Percentiles rank a stretch among this genome's conserved stretches.
phyloP scores from a whole-genome alignment of 2,797 vertebrate genomes.

The Enteromius mattozi region DNA sequence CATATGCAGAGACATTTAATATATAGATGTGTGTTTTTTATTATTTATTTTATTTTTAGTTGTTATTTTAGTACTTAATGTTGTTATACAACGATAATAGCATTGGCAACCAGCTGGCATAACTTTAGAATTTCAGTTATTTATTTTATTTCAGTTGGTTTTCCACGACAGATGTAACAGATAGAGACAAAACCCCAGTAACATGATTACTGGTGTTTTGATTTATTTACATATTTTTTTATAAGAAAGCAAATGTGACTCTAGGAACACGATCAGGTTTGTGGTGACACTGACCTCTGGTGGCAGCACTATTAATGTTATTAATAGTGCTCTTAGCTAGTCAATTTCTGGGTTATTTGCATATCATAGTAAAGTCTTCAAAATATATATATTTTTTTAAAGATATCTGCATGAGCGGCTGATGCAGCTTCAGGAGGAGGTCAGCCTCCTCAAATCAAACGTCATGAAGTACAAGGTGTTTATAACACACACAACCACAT shows the following conservation, averaged over 20 bases:
- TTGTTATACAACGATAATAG: background rate
- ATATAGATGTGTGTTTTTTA: too few species aligned
- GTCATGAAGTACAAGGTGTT: constrained; percentile 95
- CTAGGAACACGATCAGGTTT: background rate
- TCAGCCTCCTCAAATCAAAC: constrained; percentile 90
- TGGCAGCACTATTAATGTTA: too few species aligned
- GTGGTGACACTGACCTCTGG: constrained; percentile 17
- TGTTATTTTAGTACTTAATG: background rate
- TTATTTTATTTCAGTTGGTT: background rate
- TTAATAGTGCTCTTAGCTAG: background rate
- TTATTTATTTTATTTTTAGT: background rate
- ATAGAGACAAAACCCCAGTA: background rate
- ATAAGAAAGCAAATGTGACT: background rate
- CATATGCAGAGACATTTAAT: too few species aligned
- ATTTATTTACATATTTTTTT: background rate
- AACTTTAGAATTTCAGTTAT: background rate
- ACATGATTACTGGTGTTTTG: background rate
- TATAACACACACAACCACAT: background rate
- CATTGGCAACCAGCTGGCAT: background rate
- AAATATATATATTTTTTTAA: constrained; percentile 44
- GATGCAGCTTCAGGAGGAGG: constrained; percentile 92
- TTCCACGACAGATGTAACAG: background rate
- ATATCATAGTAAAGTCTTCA: background rate
- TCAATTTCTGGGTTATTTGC: background rate
- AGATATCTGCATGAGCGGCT: constrained; percentile 96